Evolutionary conservation across 2,113 vertebrate genomes (phyloP), one percentile per base, ranked within the genome.

Genomic region (Pedetes capensis): DNA sequence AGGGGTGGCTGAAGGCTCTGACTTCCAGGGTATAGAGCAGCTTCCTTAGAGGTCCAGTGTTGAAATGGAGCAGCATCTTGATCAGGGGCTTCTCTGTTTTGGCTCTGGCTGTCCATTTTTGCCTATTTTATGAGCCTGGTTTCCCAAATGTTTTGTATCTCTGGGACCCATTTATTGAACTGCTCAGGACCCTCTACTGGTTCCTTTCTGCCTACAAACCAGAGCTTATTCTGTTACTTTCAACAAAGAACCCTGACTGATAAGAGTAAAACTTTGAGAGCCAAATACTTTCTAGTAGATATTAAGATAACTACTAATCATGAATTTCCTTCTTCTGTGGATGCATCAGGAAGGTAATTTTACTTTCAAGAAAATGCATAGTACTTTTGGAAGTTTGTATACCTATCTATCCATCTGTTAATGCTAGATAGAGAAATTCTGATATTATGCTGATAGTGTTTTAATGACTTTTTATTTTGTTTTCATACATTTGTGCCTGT

Each of bases 391-490:
- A 93, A 78, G 37, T 80, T 83, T 47, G n/a, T n/a, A n/a, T n/a
- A n/a, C n/a, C 0, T 27, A 23, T 88, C 53, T 79, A 0, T 95
- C n/a, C n/a, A 23, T 39, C 10, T 63, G 8, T 66, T 82, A 84
- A 55, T 78, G 14, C 22, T 69, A n/a, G 44, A 23, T 55, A 55
- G 64, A 53, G 51, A 69, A 44, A 83, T 92, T 83, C 44, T 94
- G 79, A 80, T 86, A 66, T 32, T 39, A 61, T 39, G 55, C 51
- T 75, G 22, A 34, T 64, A n/a, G 69, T 42, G 42, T 87, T 59
- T 91, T 91, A 94, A 29, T 92, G 42, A 91, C n/a, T 87, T 49
- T 91, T 49, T 72, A 55, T 63, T 92, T 82, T 49, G 32, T 23
- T 90, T 83, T 84, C 81, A 42, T 87, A n/a, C 32, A n/a, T 93